phyloP scores from a whole-genome alignment of 2,113 vertebrate species.

The Anarrhichthys ocellatus region DNA sequence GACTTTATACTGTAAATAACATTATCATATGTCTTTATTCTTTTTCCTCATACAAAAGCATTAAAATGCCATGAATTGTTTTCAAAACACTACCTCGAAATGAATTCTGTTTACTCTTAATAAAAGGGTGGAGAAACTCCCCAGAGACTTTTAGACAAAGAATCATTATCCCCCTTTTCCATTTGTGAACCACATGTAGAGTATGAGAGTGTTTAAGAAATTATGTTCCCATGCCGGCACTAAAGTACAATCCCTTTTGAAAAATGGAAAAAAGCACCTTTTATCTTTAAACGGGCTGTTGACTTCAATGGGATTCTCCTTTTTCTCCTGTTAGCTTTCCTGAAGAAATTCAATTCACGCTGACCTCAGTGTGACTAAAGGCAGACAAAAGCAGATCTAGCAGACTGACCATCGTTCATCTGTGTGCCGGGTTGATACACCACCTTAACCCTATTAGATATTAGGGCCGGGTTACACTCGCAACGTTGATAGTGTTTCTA shows the following conservation, averaged over 20 bases:
- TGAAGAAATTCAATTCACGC: constrained; percentile 37
- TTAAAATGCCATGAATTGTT: background rate
- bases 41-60: background rate
- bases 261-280: constrained; percentile 43
- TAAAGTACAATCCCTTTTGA: constrained; percentile 52
- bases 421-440: background rate
- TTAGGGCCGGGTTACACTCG: background rate
- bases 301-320: constrained; percentile 45
- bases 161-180: constrained; percentile 24
- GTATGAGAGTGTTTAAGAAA: constrained; percentile 53
- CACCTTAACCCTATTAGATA: background rate
- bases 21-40: background rate
- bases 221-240: constrained; percentile 46
- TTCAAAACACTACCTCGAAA: background rate
- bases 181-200: constrained; percentile 41
- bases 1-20: background rate
- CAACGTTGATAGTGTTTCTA: background rate
- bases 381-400: constrained; percentile 19
- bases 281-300: constrained; percentile 60
- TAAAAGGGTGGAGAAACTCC: background rate
- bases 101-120: constrained; percentile 22
- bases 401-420: background rate
- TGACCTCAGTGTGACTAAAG: constrained; percentile 38
- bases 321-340: constrained; percentile 31
- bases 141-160: constrained; percentile 33